Evolutionary conservation across 2,888 invertebrate species (phyloP).

Genomic region (Scaptodrosophila latifasciaeformis): DNA sequence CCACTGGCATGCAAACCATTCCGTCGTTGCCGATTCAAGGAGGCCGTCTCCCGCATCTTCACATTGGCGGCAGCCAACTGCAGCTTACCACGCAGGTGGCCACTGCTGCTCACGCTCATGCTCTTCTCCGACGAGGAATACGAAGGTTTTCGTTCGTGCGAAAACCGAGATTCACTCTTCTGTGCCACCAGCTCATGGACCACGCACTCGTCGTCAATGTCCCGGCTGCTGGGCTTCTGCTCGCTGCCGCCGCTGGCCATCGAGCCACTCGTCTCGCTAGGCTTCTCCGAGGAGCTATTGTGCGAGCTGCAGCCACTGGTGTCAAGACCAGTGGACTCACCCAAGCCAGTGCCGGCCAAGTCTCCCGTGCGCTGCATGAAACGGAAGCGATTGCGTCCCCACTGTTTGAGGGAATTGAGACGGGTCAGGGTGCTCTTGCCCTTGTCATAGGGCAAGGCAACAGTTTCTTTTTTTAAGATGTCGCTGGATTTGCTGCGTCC

Average conservation of each 20-base stretch:
- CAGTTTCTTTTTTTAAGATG: constrained; percentile 79
- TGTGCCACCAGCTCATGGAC: constrained; percentile 80
- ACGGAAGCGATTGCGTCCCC: constrained; percentile 87
- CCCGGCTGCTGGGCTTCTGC: constrained; percentile 55
- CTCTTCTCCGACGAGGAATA: constrained; percentile 86
- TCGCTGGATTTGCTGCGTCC: constrained; percentile 85
- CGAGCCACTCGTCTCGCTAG: constrained; percentile 35
- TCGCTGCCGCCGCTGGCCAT: constrained; percentile 13
- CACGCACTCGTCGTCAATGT: constrained; percentile 78
- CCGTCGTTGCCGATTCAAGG: constrained; percentile 82
- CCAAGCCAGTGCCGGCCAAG: constrained; percentile 59
- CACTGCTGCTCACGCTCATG: constrained; percentile 77
- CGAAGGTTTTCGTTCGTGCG: constrained; percentile 86
- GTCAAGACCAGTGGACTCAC: constrained; percentile 69
- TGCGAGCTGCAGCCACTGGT: constrained; percentile 59
- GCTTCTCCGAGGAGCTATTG: constrained; percentile 57
- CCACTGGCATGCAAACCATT: constrained; percentile 75
- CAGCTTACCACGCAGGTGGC: constrained; percentile 62
- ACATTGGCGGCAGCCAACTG: constrained; percentile 76
- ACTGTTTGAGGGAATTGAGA: constrained; percentile 88
- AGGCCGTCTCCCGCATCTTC: constrained; percentile 85
- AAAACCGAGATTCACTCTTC: constrained; percentile 79
- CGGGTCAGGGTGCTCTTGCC: constrained; percentile 76
- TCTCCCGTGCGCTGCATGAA: constrained; percentile 80
- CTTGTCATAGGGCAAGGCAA: constrained; percentile 74